A percentile compares a stretch with the other conserved stretches of the same genome.
These are phyloP conservation scores for Toxostoma redivivum DNA, from an alignment of 2,113 vertebrate species.

Conservation along the genomic window DNA sequence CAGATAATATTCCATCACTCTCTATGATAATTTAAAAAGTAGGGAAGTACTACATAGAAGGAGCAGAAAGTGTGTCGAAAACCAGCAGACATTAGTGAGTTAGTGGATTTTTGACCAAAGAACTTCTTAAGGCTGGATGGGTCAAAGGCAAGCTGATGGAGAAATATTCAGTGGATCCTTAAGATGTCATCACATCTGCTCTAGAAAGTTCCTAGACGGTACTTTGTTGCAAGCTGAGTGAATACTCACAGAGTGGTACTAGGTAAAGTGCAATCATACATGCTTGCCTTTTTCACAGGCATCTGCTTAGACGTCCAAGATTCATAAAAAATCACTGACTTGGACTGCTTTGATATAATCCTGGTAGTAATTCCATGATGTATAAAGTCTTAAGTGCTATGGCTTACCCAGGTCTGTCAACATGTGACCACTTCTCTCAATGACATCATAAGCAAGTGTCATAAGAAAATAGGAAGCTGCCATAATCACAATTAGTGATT, in stretches of 20 bases:
- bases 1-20: background rate
- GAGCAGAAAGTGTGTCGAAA: background rate
- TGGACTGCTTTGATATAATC: background rate
- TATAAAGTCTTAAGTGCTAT: background rate
- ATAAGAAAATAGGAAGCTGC: background rate
- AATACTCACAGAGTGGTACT: background rate
- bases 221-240: background rate
- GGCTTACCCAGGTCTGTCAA: background rate
- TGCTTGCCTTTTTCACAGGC: background rate
- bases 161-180: background rate
- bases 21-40: background rate
- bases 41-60: background rate
- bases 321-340: background rate
- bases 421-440: accelerated
- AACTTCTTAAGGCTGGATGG: background rate
- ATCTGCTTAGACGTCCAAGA: background rate
- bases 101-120: background rate
- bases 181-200: background rate
- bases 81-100: background rate
- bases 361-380: background rate
- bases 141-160: background rate
- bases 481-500: background rate
- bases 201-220: background rate
- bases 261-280: background rate
- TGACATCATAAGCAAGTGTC: background rate